Evolutionary conservation across 1,140 invertebrate genomes (phyloP), one percentile per base, ranked within the genome.

Genomic region (Arctopsyche grandis): DNA sequence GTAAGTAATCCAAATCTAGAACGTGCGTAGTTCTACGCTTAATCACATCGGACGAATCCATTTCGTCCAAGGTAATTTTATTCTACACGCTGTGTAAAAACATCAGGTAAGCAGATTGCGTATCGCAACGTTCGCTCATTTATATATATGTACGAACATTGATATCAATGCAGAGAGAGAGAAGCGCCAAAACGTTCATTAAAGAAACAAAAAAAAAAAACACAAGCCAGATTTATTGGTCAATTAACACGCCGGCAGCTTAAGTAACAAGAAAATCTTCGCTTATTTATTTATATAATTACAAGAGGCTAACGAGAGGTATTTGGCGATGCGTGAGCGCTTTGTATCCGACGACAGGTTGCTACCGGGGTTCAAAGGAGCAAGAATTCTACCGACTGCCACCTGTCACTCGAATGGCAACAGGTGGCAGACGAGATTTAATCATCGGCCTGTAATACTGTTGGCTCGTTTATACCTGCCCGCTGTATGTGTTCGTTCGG

Each of bases 381-480:
- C 63, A 22, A 29, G 24, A 22, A 66, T 26, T 66, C 58, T 3
- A 60, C 14, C 71, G 71, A 12, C 24, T n/a, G 26, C 71, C 71
- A 74, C 43, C 71, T 74, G 71, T 56, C 71, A 66, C 14, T 74
- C 48, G n/a, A 12, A 10, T 1, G n/a, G 44, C 71, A 74, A 74
- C 71, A 74, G 71, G 71, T 56, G 71, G 71, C 12, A n/a, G 48
- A 26, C 71, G 71, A 52, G 71, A 52, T 71, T 71, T 71, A 48
- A 71, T 71, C 69, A 71, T 48, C 43, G 69, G 4, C 44, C 44
- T 38, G 44, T 71, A 71, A 71, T 71, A 44, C 21, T 48, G 29
- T 71, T 10, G 63, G 5, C 21, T 5, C 19, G n/a, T 52, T 52
- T 52, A 21, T 66, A 56, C 52, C 52, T 56, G 52, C 52, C 19